Conservation (phyloP, 1,140 invertebrate species). For the Rhyacophila brunnea region DNA sequence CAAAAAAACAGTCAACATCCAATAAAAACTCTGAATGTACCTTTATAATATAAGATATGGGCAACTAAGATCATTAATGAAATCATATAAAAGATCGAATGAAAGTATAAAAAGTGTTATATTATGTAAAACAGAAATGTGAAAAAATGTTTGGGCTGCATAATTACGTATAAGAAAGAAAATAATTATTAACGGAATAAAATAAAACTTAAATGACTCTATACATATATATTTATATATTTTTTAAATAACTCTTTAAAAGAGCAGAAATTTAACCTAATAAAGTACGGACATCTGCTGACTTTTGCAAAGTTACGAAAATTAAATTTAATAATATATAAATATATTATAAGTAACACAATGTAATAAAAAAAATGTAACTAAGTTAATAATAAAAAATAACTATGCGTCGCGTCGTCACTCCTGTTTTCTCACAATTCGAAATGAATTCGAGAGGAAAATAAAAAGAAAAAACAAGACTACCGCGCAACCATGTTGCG, state of each 20-base stretch:
- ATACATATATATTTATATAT: background rate
- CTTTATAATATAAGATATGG: no score
- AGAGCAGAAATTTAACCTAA: slow-evolving; percentile 17
- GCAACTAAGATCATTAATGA: no score
- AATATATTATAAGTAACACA: no score
- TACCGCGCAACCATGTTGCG: slow-evolving; percentile 11
- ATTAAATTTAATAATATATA: slow-evolving; percentile 2
- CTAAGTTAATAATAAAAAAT: slow-evolving; percentile 6
- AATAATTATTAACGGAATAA: slow-evolving; percentile 12
- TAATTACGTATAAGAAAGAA: no score
- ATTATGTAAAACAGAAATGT: no score
- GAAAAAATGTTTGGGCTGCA: no score
- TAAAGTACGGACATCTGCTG: slow-evolving; percentile 19
- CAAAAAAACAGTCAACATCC: no score
- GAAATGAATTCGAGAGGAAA: slow-evolving; percentile 4
- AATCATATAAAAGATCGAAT: no score
- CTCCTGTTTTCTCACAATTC: no score
- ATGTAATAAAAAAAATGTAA: background rate
- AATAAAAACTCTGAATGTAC: no score
- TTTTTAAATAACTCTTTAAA: background rate
- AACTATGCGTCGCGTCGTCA: slow-evolving; percentile 6
- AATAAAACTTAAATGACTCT: background rate
- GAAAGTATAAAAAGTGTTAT: no score
- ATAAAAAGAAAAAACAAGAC: slow-evolving; percentile 12
- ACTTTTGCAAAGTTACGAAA: slow-evolving; percentile 17